Conservation (phyloP, 2,888 invertebrate genomes). For the Ophion ellenae region DNA sequence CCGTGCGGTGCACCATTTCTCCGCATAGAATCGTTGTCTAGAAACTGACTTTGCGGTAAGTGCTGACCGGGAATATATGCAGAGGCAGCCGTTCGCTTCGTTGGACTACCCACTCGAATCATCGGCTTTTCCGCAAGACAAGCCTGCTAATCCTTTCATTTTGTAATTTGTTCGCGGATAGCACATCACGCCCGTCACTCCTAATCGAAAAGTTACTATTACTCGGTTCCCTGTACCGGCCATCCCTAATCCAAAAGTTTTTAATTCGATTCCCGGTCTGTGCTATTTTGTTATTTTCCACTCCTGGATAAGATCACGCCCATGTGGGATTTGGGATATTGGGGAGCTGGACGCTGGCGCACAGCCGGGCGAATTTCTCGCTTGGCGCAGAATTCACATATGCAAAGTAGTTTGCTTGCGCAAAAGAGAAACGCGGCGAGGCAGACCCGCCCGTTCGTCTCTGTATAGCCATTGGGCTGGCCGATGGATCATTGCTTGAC, state of each 20-base stretch:
- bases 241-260: neutral
- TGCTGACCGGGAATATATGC: slow-evolving; percentile 75
- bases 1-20: slow-evolving; percentile 49
- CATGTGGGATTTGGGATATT: no score
- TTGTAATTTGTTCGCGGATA: neutral
- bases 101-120: slow-evolving; percentile 74
- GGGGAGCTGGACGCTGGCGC: no score
- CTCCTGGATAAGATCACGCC: no score
- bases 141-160: slow-evolving; percentile 11
- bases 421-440: no score
- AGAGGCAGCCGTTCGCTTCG: slow-evolving; percentile 68
- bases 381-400: no score
- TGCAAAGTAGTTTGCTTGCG: no score
- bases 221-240: neutral
- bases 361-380: no score
- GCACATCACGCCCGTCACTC: neutral
- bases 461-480: no score
- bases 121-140: slow-evolving; percentile 70
- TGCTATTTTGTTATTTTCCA: no score
- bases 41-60: slow-evolving; percentile 78
- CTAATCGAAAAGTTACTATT: slow-evolving; percentile 11
- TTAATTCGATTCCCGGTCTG: no score
- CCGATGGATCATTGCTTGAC: no score
- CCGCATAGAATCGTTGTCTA: slow-evolving; percentile 44
- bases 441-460: no score